Base-by-base conservation (phyloP, 2,113 vertebrate genomes). In the Ellobius talpinus region DNA sequence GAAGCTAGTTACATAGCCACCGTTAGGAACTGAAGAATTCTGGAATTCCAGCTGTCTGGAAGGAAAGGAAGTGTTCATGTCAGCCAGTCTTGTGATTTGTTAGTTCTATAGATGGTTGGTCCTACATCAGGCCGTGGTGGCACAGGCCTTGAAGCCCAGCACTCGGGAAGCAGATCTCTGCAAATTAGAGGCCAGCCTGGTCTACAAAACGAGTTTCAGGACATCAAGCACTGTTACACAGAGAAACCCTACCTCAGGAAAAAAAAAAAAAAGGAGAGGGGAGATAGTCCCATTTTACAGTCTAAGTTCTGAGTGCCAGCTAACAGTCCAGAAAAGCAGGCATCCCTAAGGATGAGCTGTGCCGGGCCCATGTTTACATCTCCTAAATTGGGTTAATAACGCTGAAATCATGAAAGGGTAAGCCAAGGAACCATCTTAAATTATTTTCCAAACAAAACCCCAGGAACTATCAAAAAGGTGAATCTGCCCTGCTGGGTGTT, bases 341-440 rank as follows among this genome's bases (percentile, higher is more conserved):
- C 21, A 39, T 90, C 84, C 42, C 91, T 52, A 58, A 65, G 66
- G 21, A 31, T 45, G 50, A 45, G 24, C 29, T 42, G 24, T 50
- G 73, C 68, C 26, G 58, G 31, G 36, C 55, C 76, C 26, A 0
- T 17, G 0, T 78, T 70, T 90, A 74, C 17, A 61, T 78, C 81
- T 33, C 90, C 73, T 93, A 93, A 52, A 42, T 16, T 92, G 87
- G 33, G 68, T 79, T 86, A 73, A 50, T 89, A 91, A 47, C 63
- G 36, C 61, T 91, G 79, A 74, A 89, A 84, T 93, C 63, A 47
- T 94, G 72, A 82, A 79, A 93, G 39, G 39, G 39, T 66, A 47
- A 89, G 90, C 63, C 88, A 87, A 66, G 55, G 29, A 91, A 92
- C 24, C 31, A 82, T 8, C 58, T 96, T 91, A 89, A 65, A 70